phyloP scores from a whole-genome alignment of 2,888 invertebrate genomes.

The Epiblema foenella region DNA sequence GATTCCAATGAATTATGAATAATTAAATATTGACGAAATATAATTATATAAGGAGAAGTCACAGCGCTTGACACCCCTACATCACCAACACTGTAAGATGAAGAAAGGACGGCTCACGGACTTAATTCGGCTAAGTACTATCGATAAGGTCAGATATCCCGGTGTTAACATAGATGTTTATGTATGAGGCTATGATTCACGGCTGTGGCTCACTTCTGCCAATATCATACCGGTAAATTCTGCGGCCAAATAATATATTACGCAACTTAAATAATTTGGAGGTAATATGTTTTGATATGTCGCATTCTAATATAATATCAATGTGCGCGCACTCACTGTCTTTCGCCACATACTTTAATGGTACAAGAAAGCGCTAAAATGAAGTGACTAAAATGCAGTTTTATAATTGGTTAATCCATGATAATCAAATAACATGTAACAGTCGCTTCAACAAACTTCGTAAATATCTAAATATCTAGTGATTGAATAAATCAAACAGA shows the following conservation, averaged over 20 bases:
- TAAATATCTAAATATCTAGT: neutral
- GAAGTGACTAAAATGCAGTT: no score
- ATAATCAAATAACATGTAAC: no score
- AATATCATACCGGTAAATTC: neutral
- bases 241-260: neutral
- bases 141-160: conserved; percentile 61
- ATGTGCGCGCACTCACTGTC: neutral
- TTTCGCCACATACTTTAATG: no score
- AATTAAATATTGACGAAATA: no score
- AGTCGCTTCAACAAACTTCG: no score
- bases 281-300: neutral
- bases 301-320: neutral
- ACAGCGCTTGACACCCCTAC: conserved; percentile 55
- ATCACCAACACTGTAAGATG: conserved; percentile 57
- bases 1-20: no score
- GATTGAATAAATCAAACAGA: neutral
- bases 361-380: no score
- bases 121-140: conserved; percentile 67
- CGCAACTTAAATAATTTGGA: neutral
- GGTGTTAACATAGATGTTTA: conserved; percentile 62
- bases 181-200: conserved; percentile 54
- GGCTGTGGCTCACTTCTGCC: conserved; percentile 31
- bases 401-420: no score
- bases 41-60: no score
- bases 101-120: conserved; percentile 60